A percentile compares a stretch with the other conserved stretches of the same genome.
phyloP scores from a whole-genome alignment of 2,888 invertebrate species.

The Pristionchus mayeri region DNA sequence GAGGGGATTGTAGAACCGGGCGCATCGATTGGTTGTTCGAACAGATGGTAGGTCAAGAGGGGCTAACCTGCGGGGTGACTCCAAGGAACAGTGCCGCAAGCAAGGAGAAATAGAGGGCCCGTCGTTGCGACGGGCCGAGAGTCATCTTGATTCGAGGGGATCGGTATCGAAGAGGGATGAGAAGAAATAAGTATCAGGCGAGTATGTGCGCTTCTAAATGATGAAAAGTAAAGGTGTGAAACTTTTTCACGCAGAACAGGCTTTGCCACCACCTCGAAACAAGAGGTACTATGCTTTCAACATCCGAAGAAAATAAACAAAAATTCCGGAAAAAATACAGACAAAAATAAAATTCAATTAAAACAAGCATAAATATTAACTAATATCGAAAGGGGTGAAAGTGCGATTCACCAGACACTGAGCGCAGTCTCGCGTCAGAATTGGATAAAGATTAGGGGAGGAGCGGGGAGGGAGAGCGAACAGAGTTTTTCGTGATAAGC shows the following conservation, averaged over 20 bases:
- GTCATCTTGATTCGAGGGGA: constrained; percentile 8
- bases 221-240: too few relatives aligned
- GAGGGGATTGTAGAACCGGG: background rate
- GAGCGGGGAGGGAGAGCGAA: constrained; percentile 8
- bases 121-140: constrained; percentile 3
- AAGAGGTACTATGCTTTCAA: too few relatives aligned
- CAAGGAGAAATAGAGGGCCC: constrained; percentile 15
- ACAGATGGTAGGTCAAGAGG: too few relatives aligned
- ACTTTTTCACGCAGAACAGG: too few relatives aligned
- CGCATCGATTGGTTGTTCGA: too few relatives aligned
- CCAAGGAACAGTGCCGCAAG: background rate
- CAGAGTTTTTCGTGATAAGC: background rate
- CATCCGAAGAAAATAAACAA: too few relatives aligned
- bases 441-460: constrained; percentile 20
- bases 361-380: too few relatives aligned
- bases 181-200: too few relatives aligned
- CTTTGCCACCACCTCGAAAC: too few relatives aligned
- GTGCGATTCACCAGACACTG: background rate
- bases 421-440: background rate
- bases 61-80: background rate
- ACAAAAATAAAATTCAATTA: too few relatives aligned
- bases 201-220: too few relatives aligned
- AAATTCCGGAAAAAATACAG: too few relatives aligned
- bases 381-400: background rate
- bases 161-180: background rate